Percentiles rank a stretch among this genome's conserved stretches.
Conservation (phyloP, 2,113 vertebrate species). For the Ammodytes marinus region DNA sequence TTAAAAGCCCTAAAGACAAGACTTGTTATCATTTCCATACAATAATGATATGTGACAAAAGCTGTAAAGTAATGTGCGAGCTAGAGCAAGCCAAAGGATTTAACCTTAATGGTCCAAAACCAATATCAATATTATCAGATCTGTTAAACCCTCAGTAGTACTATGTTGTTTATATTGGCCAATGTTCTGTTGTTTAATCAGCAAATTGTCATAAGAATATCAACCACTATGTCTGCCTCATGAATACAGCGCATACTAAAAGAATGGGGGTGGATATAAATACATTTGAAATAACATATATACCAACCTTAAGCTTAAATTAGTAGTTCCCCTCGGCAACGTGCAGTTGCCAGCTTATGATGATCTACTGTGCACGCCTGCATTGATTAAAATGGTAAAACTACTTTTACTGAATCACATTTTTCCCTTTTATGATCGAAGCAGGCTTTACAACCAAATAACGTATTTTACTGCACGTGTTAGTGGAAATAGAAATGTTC, state of each 20-base stretch:
- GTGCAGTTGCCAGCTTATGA: background rate
- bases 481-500: conserved; percentile 23
- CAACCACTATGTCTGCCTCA: background rate
- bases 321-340: background rate
- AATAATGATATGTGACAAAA: background rate
- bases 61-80: background rate
- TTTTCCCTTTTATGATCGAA: background rate
- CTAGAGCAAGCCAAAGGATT: too few relatives aligned
- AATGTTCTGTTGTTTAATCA: background rate
- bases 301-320: background rate
- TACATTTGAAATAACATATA: background rate
- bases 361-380: background rate
- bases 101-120: background rate
- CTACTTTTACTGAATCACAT: background rate
- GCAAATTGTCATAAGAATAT: background rate
- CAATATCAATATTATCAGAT: background rate
- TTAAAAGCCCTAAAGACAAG: background rate
- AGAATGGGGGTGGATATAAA: background rate
- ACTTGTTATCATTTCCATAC: background rate
- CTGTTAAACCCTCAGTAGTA: too few relatives aligned
- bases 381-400: conserved; percentile 3
- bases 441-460: background rate
- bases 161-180: too few relatives aligned
- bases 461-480: conserved; percentile 6
- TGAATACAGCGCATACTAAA: background rate